Conservation (phyloP, 2,113 vertebrate species). For the Rhynchopsitta pachyrhyncha region DNA sequence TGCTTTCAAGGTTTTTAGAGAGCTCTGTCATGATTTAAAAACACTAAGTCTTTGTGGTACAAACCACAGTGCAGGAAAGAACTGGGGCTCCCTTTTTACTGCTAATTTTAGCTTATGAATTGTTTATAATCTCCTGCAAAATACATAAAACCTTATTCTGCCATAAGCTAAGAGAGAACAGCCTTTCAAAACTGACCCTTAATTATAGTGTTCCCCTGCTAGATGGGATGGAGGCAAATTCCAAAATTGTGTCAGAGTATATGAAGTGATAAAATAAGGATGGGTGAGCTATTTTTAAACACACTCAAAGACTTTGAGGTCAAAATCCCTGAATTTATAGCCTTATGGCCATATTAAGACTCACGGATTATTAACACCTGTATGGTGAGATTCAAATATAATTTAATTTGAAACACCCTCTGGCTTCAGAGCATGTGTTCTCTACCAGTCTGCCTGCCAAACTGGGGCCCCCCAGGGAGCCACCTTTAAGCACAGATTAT, state of each 20-base stretch:
- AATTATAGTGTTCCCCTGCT: constrained; percentile 51
- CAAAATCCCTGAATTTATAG: constrained; percentile 57
- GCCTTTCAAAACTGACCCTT: constrained; percentile 45
- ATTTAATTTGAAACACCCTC: neutral
- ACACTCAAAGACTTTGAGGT: constrained; percentile 18
- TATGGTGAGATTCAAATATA: neutral
- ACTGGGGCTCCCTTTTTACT: constrained; percentile 34
- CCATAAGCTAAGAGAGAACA: constrained; percentile 38
- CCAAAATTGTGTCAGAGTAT: constrained; percentile 18
- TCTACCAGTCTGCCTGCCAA: neutral
- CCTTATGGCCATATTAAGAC: neutral
- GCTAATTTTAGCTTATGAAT: constrained; percentile 52
- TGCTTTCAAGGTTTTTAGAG: constrained; percentile 53
- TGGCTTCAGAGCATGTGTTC: neutral
- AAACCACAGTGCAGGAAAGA: constrained; percentile 50
- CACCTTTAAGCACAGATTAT: neutral
- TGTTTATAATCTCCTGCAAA: constrained; percentile 55
- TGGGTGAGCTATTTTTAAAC: constrained; percentile 46
- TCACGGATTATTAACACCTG: neutral
- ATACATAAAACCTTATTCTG: constrained; percentile 23
- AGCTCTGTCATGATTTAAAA: constrained; percentile 40
- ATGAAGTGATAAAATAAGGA: constrained; percentile 40
- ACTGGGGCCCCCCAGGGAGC: neutral
- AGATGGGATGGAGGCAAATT: neutral
- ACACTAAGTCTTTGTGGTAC: constrained; percentile 50